These are phyloP conservation scores for Notechis scutatus DNA, from an alignment of 2,113 vertebrate species.

Conservation along the genomic window DNA sequence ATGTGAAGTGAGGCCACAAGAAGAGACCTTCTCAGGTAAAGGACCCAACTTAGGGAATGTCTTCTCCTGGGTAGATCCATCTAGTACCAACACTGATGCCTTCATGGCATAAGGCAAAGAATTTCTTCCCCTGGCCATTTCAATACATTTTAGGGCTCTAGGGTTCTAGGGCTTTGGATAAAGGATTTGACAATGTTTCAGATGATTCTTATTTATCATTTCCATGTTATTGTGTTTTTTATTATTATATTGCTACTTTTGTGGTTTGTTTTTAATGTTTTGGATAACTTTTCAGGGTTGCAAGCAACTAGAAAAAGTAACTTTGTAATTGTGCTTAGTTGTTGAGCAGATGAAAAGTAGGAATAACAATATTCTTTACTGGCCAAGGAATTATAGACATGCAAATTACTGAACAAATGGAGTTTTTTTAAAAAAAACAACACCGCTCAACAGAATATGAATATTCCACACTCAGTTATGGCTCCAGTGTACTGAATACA, in stretches of 20 bases:
- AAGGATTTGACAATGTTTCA: not conserved
- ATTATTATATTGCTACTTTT: not conserved
- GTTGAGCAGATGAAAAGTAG: not conserved
- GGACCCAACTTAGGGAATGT: not conserved
- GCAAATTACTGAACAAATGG: not conserved
- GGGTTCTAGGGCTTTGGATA: not conserved
- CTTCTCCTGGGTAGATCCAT: not conserved
- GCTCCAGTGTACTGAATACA: not conserved
- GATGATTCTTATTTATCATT: not conserved
- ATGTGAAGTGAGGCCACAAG: not conserved
- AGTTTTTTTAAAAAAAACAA: not conserved
- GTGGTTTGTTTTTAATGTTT: not conserved
- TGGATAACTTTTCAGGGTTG: not conserved
- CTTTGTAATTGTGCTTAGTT: not conserved
- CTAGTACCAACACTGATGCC: not conserved
- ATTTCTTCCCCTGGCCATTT: not conserved
- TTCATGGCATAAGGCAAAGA: not conserved
- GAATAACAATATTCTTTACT: too few species aligned
- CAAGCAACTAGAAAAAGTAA: not conserved
- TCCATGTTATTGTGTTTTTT: not conserved
- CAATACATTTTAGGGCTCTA: not conserved
- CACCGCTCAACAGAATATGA: not conserved
- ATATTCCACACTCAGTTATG: not conserved
- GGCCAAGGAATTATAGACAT: not conserved
- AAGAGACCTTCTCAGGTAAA: not conserved